Evolutionary conservation across 2,113 vertebrate species (phyloP), one percentile per base, ranked within the genome.

Genomic region (Engraulis encrasicolus): DNA sequence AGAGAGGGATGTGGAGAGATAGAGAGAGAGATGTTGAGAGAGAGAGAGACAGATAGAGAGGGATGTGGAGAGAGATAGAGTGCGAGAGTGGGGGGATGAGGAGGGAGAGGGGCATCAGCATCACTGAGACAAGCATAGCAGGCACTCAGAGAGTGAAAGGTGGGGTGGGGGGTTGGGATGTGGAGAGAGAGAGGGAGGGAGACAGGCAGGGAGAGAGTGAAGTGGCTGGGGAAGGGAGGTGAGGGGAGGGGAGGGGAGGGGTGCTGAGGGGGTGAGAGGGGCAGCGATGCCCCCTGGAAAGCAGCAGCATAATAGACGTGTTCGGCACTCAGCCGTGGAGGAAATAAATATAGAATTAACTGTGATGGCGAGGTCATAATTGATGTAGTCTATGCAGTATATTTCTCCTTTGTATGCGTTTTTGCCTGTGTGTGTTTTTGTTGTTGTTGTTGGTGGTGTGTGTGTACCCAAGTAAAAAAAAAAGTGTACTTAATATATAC

Each of bases 131-230:
- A n/a, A n/a, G n/a, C n/a, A n/a, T n/a, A n/a, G n/a, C n/a, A n/a
- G n/a, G n/a, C n/a, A n/a, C n/a, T n/a, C n/a, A n/a, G n/a, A n/a
- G n/a, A n/a, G n/a, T n/a, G n/a, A n/a, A n/a, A n/a, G n/a, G n/a
- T n/a, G n/a, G n/a, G n/a, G 88, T 79, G 82, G 31, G 49, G n/a
- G 71, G 48, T 78, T 49, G 86, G 36, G 27, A 79, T 52, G 83
- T 15, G 80, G 2, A 38, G 81, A 71, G 81, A 27, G 31, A 79
- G 77, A 34, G 61, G n/a, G 36, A 19, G 31, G 6, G 45, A 14
- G 37, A 78, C 58, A 2, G 82, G 78, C 81, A 36, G 27, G 61
- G 61, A 31, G 27, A 2, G 23, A 31, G 27, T 15, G 61, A n/a
- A 45, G 40, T 45, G 31, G 15, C 15, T n/a, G n/a, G 61, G 31